These are phyloP conservation scores for Oncopodura yosiiana DNA, from an alignment of 1,140 invertebrate genomes.

Conservation along the genomic window DNA sequence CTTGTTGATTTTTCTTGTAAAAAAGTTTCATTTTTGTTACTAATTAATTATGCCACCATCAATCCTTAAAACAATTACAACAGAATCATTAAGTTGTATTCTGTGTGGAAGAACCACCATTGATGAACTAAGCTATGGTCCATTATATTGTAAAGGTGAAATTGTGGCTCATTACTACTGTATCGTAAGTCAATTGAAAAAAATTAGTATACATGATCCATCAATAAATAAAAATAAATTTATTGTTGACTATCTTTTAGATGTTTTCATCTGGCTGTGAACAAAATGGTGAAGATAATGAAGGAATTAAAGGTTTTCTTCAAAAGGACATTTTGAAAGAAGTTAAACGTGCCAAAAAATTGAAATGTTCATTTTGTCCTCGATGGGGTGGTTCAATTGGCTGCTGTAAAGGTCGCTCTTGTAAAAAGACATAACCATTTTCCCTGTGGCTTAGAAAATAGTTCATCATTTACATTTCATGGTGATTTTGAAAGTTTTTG, in stretches of 20 bases:
- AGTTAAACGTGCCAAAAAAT: constrained; percentile 45
- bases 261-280: constrained; percentile 50
- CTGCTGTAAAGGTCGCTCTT: constrained; percentile 47
- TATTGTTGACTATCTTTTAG: constrained; percentile 38
- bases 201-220: too few relatives aligned
- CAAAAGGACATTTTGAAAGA: constrained; percentile 51
- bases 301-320: constrained; percentile 54
- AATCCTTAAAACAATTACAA: too few relatives aligned
- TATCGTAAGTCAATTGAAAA: constrained; percentile 20
- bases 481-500: constrained; percentile 46
- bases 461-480: constrained; percentile 48
- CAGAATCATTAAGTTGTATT: too few relatives aligned
- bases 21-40: too few relatives aligned
- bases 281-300: constrained; percentile 49
- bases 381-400: constrained; percentile 53
- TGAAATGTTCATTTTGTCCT: constrained; percentile 37
- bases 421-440: constrained; percentile 53
- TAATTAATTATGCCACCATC: too few relatives aligned
- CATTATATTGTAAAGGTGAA: constrained; percentile 16
- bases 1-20: too few relatives aligned
- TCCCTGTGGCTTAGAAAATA: constrained; percentile 49
- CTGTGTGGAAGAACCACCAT: too few relatives aligned
- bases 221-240: too few relatives aligned
- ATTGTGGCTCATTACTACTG: constrained; percentile 30
- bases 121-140: too few relatives aligned